Evolutionary conservation across 2,888 invertebrate species (phyloP).

Genomic region (Koerneria pararmatus): DNA sequence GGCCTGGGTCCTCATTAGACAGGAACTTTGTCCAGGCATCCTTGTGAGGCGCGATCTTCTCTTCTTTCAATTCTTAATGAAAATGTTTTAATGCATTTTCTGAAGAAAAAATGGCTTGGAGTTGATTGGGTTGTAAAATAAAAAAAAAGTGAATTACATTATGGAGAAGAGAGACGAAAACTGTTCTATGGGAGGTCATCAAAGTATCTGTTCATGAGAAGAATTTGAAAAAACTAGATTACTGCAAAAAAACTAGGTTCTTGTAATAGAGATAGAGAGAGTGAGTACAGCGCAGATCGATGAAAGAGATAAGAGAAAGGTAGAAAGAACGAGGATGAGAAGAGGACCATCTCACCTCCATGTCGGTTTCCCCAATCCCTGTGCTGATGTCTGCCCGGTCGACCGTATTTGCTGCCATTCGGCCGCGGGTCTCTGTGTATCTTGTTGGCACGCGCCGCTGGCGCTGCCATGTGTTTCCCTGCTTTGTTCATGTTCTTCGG

Average conservation of each 20-base stretch:
- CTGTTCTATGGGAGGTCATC: too few relatives aligned
- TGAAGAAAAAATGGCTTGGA: too few relatives aligned
- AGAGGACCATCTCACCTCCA: constrained; percentile 37
- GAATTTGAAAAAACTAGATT: too few relatives aligned
- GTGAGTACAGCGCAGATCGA: too few relatives aligned
- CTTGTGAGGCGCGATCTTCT: constrained; percentile 56
- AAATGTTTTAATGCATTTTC: too few relatives aligned
- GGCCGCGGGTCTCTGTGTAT: constrained; percentile 46
- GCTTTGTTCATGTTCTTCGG: constrained; percentile 53
- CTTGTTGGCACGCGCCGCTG: constrained; percentile 50
- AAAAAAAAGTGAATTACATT: too few relatives aligned
- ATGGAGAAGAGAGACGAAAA: too few relatives aligned
- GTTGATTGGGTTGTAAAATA: too few relatives aligned
- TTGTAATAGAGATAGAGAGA: too few relatives aligned
- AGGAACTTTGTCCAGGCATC: constrained; percentile 56
- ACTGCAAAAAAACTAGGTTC: too few relatives aligned
- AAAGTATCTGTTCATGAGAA: too few relatives aligned
- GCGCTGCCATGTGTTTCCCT: constrained; percentile 55
- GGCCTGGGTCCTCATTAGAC: constrained; percentile 47
- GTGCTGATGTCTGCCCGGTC: constrained; percentile 54
- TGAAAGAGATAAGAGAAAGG: too few relatives aligned
- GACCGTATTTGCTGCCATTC: constrained; percentile 47
- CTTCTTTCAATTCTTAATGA: constrained; percentile 47
- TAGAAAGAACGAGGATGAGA: neutral
- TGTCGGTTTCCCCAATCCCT: constrained; percentile 57